These are phyloP conservation scores for Pongo pygmaeus DNA, from an alignment of 2,113 vertebrate species.

Conservation along the genomic window DNA sequence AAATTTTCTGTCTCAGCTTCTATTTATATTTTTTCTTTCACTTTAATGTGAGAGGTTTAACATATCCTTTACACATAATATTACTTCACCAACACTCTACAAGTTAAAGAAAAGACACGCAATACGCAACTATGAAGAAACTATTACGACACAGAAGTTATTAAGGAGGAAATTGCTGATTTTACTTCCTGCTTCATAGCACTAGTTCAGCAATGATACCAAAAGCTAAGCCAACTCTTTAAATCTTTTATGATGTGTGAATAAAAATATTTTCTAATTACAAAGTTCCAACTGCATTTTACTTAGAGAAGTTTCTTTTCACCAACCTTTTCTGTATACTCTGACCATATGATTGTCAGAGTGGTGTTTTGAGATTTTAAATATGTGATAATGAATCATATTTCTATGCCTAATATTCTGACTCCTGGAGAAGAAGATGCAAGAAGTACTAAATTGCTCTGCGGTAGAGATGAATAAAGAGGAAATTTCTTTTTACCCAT, in stretches of 20 bases:
- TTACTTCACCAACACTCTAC: background rate
- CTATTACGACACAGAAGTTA: background rate
- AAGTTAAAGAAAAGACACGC: background rate
- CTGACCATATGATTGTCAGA: background rate
- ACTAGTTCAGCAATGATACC: background rate
- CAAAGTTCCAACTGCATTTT: background rate
- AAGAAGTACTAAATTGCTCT: background rate
- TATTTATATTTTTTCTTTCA: background rate
- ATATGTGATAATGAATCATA: background rate
- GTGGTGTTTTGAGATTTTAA: background rate
- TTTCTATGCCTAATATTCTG: background rate
- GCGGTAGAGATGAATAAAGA: background rate
- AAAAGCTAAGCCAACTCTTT: background rate
- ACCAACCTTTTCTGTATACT: background rate
- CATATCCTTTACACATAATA: background rate
- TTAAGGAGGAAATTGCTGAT: background rate
- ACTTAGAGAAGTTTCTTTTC: background rate
- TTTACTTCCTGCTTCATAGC: background rate
- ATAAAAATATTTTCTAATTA: background rate
- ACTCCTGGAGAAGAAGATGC: background rate
- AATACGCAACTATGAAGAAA: background rate
- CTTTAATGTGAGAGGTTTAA: background rate
- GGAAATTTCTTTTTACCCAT: background rate
- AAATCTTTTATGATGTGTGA: background rate
- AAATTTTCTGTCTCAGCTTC: background rate